Evolutionary conservation across 2,113 vertebrate species (phyloP), one percentile per base, ranked within the genome.

Genomic region (Melanotaenia duboulayi): DNA sequence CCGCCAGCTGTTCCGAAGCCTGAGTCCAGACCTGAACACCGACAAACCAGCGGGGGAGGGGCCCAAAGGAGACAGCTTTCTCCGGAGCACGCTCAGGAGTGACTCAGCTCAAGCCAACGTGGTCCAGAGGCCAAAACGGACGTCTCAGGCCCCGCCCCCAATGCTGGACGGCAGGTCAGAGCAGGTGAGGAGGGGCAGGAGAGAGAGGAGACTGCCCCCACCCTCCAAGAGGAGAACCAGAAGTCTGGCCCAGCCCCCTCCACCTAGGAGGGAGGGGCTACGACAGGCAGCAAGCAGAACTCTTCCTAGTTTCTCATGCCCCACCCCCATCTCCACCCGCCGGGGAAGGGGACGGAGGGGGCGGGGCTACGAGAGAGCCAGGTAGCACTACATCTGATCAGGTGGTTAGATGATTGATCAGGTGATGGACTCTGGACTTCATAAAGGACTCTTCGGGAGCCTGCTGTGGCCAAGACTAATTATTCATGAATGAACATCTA

Each of bases 1-100:
- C 54, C 92, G 95, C 16, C 93, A 95, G 79, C 89, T 95, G 64
- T 96, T 95, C 68, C 90, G 90, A 23, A 96, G 93, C 78, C 93
- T 95, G 24, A 95, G 94, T 65, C 89, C 89, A 1, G 94, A 94
- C 80, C 90, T 92, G 52, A 96, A 96, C 73, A 78, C 68, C 1
- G 90, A 92, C 83, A 78, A 90, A 50, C 61, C 28, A 5, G 68
- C 63, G 1, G 85, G 77, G 39, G 78, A 82, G 39, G 87, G 82
- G 24, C 69, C 62, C 70, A 87, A 81, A 69, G 58, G 39, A 55
- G 79, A 81, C 19, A 57, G 23, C 10, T 8, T 63, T 20, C 42
- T 55, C 3, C 60, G 87, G 46, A 70, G 85, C 65, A 64, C 72
- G 12, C 81, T 92, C 52, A 71, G 78, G 13, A 63, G 87, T 6